Conservation (phyloP, 2,888 invertebrate genomes). For the Orchestes rusci region DNA sequence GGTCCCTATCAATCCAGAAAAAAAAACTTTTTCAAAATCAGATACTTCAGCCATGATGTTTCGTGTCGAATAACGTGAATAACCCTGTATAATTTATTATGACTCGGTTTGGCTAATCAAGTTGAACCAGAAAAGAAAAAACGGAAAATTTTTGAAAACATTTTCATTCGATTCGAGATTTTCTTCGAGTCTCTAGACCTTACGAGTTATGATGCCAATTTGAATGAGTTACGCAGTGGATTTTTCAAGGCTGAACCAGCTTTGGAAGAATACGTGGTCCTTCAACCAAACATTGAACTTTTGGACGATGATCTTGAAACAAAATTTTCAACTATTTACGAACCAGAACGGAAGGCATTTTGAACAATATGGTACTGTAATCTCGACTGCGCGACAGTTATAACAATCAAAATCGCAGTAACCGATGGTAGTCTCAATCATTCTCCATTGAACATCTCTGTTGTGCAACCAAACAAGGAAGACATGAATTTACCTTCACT, state of each 20-base stretch:
- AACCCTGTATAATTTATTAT: too few species aligned
- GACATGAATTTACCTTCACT: too few species aligned
- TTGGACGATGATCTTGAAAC: neutral
- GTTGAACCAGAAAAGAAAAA: neutral
- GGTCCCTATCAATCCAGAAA: too few species aligned
- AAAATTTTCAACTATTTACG: neutral
- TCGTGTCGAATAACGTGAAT: too few species aligned
- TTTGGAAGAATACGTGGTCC: neutral
- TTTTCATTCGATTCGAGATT: neutral
- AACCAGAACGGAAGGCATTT: neutral
- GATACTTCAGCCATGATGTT: too few species aligned
- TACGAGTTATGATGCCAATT: neutral
- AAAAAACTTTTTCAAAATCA: too few species aligned
- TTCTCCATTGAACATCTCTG: too few species aligned
- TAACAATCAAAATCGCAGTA: too few species aligned
- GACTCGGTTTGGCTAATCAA: too few species aligned
- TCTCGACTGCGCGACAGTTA: too few species aligned
- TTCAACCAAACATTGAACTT: neutral
- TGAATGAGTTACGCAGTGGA: neutral
- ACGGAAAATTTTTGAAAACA: neutral
- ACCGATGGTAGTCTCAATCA: too few species aligned
- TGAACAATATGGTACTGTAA: neutral
- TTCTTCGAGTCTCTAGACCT: neutral
- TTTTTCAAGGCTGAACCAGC: neutral
- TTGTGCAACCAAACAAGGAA: too few species aligned